phyloP scores from a whole-genome alignment of 1,140 invertebrate species.

The Steinernema khuongi region DNA sequence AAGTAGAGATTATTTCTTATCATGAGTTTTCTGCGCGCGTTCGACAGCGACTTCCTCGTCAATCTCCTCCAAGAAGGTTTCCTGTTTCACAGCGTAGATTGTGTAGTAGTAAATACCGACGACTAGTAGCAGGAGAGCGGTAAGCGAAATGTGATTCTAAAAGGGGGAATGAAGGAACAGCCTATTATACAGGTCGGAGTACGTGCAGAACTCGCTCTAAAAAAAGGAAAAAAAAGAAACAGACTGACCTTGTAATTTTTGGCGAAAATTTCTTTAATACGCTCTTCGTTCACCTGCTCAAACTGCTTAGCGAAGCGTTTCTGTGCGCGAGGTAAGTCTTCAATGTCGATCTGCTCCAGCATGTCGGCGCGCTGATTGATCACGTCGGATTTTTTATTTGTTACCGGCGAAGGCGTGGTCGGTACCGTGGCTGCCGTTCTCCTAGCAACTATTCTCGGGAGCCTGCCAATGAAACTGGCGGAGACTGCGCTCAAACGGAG shows the following conservation, averaged over 20 bases:
- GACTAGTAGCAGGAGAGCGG: not conserved
- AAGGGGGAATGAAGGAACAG: too few relatives aligned
- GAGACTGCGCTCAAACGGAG: not conserved
- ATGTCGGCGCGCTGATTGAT: constrained; percentile 36
- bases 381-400: not conserved
- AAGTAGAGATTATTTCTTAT: not conserved
- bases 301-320: constrained; percentile 56
- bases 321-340: constrained; percentile 54
- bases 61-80: constrained; percentile 58
- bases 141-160: constrained; percentile 21
- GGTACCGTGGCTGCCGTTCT: not conserved
- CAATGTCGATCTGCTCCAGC: constrained; percentile 52
- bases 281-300: constrained; percentile 50
- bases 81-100: constrained; percentile 52
- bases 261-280: constrained; percentile 53
- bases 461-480: not conserved
- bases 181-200: too few relatives aligned
- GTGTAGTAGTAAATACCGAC: constrained; percentile 55
- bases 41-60: constrained; percentile 55
- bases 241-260: constrained; percentile 50
- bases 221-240: constrained; percentile 20
- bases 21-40: not conserved
- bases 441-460: not conserved
- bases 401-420: not conserved
- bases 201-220: too few relatives aligned